Conservation (phyloP, 1,140 invertebrate species). For the Eumaeus atala region DNA sequence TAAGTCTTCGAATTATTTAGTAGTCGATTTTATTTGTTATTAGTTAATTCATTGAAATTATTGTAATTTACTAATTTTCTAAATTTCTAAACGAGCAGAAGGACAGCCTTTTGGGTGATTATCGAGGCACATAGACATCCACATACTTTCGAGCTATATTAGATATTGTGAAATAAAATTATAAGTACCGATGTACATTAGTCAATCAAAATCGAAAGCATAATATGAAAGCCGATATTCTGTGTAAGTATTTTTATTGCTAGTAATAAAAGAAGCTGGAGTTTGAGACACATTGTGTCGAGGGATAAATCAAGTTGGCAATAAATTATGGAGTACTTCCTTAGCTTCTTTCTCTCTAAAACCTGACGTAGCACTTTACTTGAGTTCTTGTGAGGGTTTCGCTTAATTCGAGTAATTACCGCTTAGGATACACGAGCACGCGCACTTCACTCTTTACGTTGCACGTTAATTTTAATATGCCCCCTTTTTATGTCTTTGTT, state of each 20-base stretch:
- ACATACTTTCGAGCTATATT: no score
- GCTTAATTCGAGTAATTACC: slow-evolving; percentile 12
- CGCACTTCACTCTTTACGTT: background rate
- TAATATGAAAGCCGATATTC: background rate
- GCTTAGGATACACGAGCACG: slow-evolving; percentile 8
- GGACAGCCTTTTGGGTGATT: no score
- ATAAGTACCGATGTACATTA: no score
- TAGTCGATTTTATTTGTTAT: no score
- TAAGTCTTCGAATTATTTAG: no score
- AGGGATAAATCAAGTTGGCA: slow-evolving; percentile 13
- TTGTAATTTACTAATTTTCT: no score
- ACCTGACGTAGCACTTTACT: slow-evolving; percentile 14
- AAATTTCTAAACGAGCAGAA: no score
- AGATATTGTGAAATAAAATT: no score
- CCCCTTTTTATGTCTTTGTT: slow-evolving; percentile 6
- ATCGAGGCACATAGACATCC: no score
- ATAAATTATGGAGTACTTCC: slow-evolving; percentile 16
- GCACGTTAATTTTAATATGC: background rate
- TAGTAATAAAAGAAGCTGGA: background rate
- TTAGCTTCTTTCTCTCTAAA: slow-evolving; percentile 4
- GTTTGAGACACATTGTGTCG: slow-evolving; percentile 1
- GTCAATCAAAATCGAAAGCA: no score
- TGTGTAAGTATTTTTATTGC: slow-evolving; percentile 6
- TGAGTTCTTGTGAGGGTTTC: slow-evolving; percentile 14
- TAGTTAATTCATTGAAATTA: no score